Evolutionary conservation across 1,140 invertebrate genomes (phyloP).

Genomic region (Alviniconcha marisindica): DNA sequence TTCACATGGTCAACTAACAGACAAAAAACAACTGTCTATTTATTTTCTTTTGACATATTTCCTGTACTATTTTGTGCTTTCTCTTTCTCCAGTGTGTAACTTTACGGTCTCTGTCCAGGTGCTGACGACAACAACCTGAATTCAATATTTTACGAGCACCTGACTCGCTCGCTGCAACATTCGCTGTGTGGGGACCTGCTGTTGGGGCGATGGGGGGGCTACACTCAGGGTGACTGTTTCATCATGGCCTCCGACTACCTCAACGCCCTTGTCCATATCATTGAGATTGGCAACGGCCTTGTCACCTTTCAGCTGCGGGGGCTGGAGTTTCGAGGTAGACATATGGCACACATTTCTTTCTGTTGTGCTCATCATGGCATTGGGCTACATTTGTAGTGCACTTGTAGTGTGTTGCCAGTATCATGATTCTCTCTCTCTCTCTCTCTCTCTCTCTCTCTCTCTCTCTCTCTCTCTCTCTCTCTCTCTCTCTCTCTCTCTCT

Average conservation of each 20-base stretch:
- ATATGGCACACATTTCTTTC: background rate
- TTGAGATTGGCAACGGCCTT: constrained; percentile 98
- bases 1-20: too few species aligned
- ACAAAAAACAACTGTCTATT: too few species aligned
- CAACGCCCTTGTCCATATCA: constrained; percentile 98
- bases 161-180: constrained; percentile 97
- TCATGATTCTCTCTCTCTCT: background rate
- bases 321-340: constrained; percentile 93
- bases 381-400: too few species aligned
- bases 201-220: constrained; percentile 90
- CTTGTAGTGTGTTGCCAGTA: too few species aligned
- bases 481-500: too few species aligned
- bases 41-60: too few species aligned
- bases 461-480: too few species aligned
- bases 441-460: too few species aligned
- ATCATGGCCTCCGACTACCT: constrained; percentile 97
- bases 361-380: too few species aligned
- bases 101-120: constrained; percentile 62
- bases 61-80: too few species aligned
- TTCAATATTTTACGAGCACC: constrained; percentile 99
- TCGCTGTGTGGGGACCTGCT: constrained; percentile 96
- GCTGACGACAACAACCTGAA: constrained; percentile 99
- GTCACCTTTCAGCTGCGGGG: constrained; percentile 99
- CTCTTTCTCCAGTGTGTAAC: background rate
- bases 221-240: constrained; percentile 97